Conservation (phyloP, 92 coral and sea anemone genomes). For the Epizoanthus ramosus region DNA sequence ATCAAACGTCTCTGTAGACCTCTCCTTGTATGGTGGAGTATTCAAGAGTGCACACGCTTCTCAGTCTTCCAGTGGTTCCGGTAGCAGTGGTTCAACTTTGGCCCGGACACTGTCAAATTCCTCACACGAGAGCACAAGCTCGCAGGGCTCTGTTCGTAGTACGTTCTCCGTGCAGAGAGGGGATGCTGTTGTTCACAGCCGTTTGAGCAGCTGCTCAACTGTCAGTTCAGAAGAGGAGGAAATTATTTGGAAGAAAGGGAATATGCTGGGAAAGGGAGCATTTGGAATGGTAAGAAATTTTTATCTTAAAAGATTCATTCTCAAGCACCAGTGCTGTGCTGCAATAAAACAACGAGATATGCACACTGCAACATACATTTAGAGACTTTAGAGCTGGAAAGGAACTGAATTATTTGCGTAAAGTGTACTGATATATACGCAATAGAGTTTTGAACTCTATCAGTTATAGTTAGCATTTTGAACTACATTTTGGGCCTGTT, state of each 20-base stretch:
- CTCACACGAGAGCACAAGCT: constrained; percentile 44
- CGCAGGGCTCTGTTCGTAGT: constrained; percentile 60
- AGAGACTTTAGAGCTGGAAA: no score
- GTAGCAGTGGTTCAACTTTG: constrained; percentile 64
- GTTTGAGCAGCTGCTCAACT: constrained; percentile 74
- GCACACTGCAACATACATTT: neutral
- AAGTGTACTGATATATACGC: no score
- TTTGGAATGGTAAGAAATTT: constrained; percentile 87
- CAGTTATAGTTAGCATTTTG: neutral
- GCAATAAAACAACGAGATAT: no score
- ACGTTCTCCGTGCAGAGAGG: constrained; percentile 39
- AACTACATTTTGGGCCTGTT: neutral
- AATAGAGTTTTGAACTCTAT: no score
- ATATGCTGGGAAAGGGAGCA: constrained; percentile 92
- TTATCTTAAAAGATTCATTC: neutral
- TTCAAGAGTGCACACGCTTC: constrained; percentile 36
- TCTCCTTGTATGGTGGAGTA: constrained; percentile 53
- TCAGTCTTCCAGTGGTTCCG: constrained; percentile 47
- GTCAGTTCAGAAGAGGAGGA: constrained; percentile 83
- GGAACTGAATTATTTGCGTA: no score
- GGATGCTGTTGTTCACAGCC: constrained; percentile 63
- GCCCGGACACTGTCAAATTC: constrained; percentile 45
- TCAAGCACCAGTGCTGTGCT: no score
- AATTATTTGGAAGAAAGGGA: constrained; percentile 95
- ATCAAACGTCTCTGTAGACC: constrained; percentile 63